A percentile compares a stretch with the other conserved stretches of the same genome.
These are phyloP conservation scores for Peromyscus nudipes DNA, from an alignment of 2,797 vertebrate species.

Conservation along the genomic window DNA sequence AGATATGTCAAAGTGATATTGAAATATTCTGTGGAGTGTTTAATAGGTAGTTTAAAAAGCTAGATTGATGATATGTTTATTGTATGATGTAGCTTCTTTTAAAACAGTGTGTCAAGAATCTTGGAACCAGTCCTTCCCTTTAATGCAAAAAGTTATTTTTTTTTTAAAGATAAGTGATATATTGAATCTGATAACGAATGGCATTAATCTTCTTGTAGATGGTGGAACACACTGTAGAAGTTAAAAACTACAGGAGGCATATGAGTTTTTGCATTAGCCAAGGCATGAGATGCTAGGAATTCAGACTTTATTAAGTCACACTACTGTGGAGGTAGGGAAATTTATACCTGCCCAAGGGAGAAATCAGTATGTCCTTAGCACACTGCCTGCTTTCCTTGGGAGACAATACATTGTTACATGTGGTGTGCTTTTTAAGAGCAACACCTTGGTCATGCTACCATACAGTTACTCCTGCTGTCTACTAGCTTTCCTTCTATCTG, in stretches of 20 bases:
- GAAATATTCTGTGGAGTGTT: not conserved
- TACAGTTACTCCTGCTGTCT: not conserved
- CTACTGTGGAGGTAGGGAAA: not conserved
- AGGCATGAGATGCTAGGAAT: not conserved
- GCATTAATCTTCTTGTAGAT: not conserved
- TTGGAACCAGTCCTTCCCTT: not conserved
- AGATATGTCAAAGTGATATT: not conserved
- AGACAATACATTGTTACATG: not conserved
- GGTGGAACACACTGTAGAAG: not conserved
- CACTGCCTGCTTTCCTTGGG: not conserved
- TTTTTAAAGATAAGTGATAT: slow-evolving; percentile 7
- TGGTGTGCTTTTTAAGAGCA: not conserved
- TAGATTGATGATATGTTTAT: not conserved
- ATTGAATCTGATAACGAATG: not conserved
- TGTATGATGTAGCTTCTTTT: not conserved
- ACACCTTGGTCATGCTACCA: not conserved
- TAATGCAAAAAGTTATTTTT: not conserved
- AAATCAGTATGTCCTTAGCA: not conserved
- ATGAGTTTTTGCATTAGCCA: not conserved
- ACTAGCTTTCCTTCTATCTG: not conserved
- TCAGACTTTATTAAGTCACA: not conserved
- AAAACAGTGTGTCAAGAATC: not conserved
- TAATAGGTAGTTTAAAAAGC: not conserved
- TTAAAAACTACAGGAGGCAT: not conserved
- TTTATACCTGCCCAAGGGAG: not conserved